phyloP scores from a whole-genome alignment of 2,113 vertebrate genomes.

The Mustela lutreola region DNA sequence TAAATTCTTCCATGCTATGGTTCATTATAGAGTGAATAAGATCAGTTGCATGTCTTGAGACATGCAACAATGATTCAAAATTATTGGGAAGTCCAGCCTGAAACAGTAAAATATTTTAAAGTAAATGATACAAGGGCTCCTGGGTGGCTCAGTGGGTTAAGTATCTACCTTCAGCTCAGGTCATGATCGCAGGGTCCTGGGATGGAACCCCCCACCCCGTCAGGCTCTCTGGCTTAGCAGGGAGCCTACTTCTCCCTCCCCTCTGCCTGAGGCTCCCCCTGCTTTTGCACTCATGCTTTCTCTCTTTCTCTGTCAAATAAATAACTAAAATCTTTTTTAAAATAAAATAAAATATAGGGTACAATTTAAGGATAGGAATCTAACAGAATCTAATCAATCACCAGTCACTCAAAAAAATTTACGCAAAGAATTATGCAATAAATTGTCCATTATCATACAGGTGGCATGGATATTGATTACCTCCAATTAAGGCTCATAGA shows the following conservation, averaged over 20 bases:
- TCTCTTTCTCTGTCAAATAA: background rate
- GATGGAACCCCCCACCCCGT: background rate
- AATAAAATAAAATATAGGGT: conserved; percentile 28
- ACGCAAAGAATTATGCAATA: conserved; percentile 13
- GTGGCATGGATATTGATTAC: background rate
- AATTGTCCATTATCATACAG: background rate
- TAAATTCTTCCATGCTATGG: background rate
- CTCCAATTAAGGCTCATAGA: background rate
- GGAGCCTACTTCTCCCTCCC: background rate
- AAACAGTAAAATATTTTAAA: conserved; percentile 58
- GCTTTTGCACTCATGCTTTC: background rate
- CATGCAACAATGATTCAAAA: background rate
- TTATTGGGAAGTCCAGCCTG: background rate
- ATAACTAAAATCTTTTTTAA: background rate
- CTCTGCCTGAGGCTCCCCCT: background rate
- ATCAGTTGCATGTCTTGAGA: background rate
- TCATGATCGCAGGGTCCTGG: background rate
- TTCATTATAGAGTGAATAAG: background rate
- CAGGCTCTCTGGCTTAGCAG: too few relatives aligned
- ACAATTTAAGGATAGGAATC: background rate
- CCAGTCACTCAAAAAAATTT: conserved; percentile 34
- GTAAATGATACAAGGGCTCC: background rate
- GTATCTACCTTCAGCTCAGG: background rate
- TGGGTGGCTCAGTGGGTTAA: background rate
- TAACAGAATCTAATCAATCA: conserved; percentile 4